Evolutionary conservation across 2,888 invertebrate genomes (phyloP).

Genomic region (Spatulosminthurus flaviceps): DNA sequence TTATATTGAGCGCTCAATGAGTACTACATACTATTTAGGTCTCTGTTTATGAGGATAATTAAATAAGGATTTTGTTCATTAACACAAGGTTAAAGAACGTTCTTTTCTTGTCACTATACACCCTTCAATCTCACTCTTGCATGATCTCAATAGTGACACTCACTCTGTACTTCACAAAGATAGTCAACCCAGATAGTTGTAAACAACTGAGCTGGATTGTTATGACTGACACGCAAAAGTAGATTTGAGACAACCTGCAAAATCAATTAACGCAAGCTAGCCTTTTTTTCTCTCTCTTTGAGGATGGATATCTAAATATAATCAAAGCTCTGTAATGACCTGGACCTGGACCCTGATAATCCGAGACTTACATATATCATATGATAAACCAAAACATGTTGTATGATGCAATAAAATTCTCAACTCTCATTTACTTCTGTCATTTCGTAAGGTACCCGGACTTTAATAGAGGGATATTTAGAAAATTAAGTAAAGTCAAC

Average conservation of each 20-base stretch:
- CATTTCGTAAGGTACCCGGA: background rate
- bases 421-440: background rate
- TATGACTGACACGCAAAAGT: background rate
- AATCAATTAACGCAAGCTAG: constrained; percentile 5
- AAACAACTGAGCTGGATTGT: background rate
- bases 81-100: constrained; percentile 18
- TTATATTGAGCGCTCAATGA: background rate
- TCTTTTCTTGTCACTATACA: background rate
- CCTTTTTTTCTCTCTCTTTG: background rate
- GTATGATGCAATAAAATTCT: background rate
- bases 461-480: too few species aligned
- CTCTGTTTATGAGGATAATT: background rate
- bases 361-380: too few species aligned
- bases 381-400: background rate
- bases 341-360: constrained; percentile 10
- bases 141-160: background rate
- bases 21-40: constrained; percentile 13
- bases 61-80: constrained; percentile 18
- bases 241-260: background rate
- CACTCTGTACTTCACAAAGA: too few species aligned
- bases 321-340: background rate
- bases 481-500: too few species aligned
- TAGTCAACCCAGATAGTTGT: too few species aligned
- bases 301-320: constrained; percentile 5
- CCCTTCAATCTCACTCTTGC: too few species aligned